Percentiles rank a stretch among this genome's conserved stretches.
These are phyloP conservation scores for Pedicia rivosa DNA, from an alignment of 2,888 invertebrate genomes.

Conservation along the genomic window DNA sequence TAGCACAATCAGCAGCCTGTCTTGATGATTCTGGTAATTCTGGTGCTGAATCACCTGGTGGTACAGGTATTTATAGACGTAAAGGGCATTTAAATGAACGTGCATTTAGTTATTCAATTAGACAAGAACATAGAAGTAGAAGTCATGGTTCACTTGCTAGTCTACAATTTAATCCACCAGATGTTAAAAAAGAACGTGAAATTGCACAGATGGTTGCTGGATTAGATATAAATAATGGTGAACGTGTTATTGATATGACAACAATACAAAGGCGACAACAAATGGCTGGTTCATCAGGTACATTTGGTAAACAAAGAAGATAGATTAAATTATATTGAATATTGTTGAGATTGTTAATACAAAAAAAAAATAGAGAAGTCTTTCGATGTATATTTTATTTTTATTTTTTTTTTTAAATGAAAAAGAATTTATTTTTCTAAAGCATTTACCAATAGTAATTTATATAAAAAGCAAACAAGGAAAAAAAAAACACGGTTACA, in stretches of 20 bases:
- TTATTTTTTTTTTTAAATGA: too few species aligned
- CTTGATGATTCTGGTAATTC: constrained; percentile 36
- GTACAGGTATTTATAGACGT: constrained; percentile 76
- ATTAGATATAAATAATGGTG: constrained; percentile 66
- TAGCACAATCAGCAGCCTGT: constrained; percentile 51
- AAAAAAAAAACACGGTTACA: too few species aligned
- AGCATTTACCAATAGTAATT: too few species aligned
- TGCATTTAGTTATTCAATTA: constrained; percentile 85
- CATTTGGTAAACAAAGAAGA: constrained; percentile 29
- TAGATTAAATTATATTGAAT: constrained; percentile 13
- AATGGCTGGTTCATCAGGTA: constrained; percentile 21
- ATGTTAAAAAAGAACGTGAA: constrained; percentile 77
- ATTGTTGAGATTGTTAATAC: neutral
- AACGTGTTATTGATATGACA: constrained; percentile 32
- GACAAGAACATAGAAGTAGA: constrained; percentile 83
- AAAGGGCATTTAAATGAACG: constrained; percentile 86
- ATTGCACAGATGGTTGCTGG: constrained; percentile 90
- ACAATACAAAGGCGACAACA: constrained; percentile 44
- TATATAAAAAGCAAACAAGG: too few species aligned
- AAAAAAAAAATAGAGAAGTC: too few species aligned
- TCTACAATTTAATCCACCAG: constrained; percentile 73
- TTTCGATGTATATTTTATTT: too few species aligned
- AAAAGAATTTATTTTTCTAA: too few species aligned
- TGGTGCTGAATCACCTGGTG: constrained; percentile 40
- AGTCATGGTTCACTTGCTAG: constrained; percentile 87